phyloP scores from a whole-genome alignment of 2,888 invertebrate species.

The Dioctria linearis region DNA sequence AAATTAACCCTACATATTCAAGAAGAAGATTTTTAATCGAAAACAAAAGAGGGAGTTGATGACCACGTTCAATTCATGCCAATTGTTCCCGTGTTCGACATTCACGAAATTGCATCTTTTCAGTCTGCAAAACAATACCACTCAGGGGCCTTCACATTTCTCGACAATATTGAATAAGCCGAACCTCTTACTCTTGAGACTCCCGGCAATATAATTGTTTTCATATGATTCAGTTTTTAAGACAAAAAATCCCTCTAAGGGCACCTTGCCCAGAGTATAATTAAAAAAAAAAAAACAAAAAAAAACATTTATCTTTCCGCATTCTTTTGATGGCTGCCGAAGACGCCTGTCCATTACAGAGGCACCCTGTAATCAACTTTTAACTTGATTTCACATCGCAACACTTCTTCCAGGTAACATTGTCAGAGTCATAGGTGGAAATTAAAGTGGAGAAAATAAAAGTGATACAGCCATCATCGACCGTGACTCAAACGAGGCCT shows the following conservation, averaged over 20 bases:
- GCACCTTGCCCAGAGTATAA: background rate
- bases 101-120: background rate
- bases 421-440: constrained; percentile 11
- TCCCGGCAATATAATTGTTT: constrained; percentile 34
- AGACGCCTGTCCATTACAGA: background rate
- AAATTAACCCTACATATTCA: too few species aligned
- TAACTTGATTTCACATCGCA: background rate
- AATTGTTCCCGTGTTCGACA: constrained; percentile 15
- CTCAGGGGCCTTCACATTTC: background rate
- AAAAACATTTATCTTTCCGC: constrained; percentile 22
- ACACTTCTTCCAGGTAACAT: background rate
- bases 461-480: constrained; percentile 3
- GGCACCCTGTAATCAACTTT: constrained; percentile 22
- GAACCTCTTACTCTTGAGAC: constrained; percentile 11
- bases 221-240: background rate
- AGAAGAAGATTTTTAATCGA: background rate
- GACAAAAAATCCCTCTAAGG: constrained; percentile 4
- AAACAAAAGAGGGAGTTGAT: constrained; percentile 48
- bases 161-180: constrained; percentile 7
- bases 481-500: constrained; percentile 7
- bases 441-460: constrained; percentile 20
- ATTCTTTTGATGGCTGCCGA: background rate
- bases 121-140: constrained; percentile 5
- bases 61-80: constrained; percentile 19
- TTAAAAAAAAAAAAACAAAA: too few species aligned